Conservation (phyloP, 2,888 invertebrate species). For the Trilocha varians region DNA sequence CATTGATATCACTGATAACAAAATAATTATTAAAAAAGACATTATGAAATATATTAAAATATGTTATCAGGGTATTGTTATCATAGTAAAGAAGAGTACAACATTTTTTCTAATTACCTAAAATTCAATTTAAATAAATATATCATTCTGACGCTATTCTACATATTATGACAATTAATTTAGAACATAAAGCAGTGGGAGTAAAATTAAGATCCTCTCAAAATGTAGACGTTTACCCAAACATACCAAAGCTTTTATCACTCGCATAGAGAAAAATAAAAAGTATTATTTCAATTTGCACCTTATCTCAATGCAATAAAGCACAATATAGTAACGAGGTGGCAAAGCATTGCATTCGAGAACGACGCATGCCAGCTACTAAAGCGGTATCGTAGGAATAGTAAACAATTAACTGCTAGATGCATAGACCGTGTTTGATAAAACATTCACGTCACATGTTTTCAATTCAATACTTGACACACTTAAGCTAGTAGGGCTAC, state of each 20-base stretch:
- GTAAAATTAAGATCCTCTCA: slow-evolving; percentile 55
- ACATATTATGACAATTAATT: too few species aligned
- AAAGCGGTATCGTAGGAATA: slow-evolving; percentile 58
- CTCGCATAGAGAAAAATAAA: slow-evolving; percentile 36
- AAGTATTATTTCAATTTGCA: slow-evolving; percentile 17
- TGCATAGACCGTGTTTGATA: slow-evolving; percentile 51
- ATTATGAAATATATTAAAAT: too few species aligned
- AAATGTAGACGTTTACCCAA: slow-evolving; percentile 59
- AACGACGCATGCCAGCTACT: slow-evolving; percentile 44
- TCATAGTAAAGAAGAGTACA: too few species aligned
- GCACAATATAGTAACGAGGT: slow-evolving; percentile 27
- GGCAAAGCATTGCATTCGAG: slow-evolving; percentile 32
- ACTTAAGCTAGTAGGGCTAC: background rate
- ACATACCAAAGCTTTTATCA: slow-evolving; percentile 49
- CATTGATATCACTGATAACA: too few species aligned
- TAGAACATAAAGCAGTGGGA: slow-evolving; percentile 40
- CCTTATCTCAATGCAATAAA: slow-evolving; percentile 32
- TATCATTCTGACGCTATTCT: background rate
- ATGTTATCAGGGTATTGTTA: too few species aligned
- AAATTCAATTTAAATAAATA: background rate
- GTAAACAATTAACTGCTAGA: slow-evolving; percentile 59
- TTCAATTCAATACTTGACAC: slow-evolving; percentile 30
- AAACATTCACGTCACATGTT: slow-evolving; percentile 44
- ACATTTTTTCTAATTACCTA: background rate
- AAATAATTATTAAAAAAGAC: too few species aligned